Evolutionary conservation across 2,113 vertebrate species (phyloP).

Genomic region (Meleagris gallopavo): DNA sequence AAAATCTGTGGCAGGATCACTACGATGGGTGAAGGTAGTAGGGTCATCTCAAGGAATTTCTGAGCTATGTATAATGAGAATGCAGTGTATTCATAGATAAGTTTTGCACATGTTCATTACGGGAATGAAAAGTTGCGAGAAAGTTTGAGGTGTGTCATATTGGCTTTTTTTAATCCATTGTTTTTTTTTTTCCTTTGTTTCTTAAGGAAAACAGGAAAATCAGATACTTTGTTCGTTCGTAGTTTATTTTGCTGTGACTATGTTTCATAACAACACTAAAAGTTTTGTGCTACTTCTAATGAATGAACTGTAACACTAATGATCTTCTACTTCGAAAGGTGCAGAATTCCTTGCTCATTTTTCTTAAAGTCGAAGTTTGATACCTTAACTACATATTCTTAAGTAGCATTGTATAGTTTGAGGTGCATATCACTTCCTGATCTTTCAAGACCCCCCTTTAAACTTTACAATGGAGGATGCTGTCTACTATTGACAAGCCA

Average conservation of each 20-base stretch:
- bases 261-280: neutral
- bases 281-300: neutral
- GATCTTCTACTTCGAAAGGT: neutral
- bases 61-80: neutral
- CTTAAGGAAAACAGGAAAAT: constrained; percentile 10
- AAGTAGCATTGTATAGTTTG: neutral
- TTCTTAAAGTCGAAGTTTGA: neutral
- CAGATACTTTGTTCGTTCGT: neutral
- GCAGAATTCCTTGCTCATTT: neutral
- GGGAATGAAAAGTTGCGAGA: neutral
- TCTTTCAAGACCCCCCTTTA: neutral
- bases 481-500: neutral
- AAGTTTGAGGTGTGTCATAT: neutral
- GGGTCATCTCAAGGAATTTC: neutral
- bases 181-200: neutral
- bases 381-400: neutral
- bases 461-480: neutral
- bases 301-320: neutral
- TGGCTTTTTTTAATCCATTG: neutral
- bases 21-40: neutral
- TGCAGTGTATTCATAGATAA: neutral
- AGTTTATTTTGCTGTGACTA: constrained; percentile 9
- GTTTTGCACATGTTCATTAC: neutral
- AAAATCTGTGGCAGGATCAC: neutral
- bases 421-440: neutral